Evolutionary conservation across 1,140 invertebrate genomes (phyloP).

Genomic region (Psilanteris sp.): DNA sequence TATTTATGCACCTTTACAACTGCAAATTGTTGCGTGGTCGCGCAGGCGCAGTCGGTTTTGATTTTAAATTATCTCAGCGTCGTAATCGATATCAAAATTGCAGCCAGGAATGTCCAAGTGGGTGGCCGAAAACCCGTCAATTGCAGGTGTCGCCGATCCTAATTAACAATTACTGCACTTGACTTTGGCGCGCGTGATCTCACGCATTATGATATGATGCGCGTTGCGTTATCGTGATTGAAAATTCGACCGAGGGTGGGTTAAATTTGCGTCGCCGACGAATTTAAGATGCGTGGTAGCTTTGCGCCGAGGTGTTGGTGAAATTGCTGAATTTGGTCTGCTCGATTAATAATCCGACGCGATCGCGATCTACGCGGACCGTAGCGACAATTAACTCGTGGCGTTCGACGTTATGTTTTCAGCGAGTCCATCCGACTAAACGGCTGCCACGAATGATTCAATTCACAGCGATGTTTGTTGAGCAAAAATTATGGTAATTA

Average conservation of each 20-base stretch:
- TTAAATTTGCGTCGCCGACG: background rate
- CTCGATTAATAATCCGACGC: constrained; percentile 57
- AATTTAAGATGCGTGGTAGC: background rate
- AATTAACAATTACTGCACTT: constrained; percentile 76
- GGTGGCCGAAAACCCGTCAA: constrained; percentile 30
- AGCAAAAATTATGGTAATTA: no score
- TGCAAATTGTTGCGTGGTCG: no score
- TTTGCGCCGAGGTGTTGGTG: constrained; percentile 41
- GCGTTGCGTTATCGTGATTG: constrained; percentile 33
- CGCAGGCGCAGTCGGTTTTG: no score
- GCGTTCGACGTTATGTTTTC: no score
- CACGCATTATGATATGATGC: constrained; percentile 25
- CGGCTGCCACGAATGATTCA: no score
- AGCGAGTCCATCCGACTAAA: no score
- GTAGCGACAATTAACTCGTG: constrained; percentile 39
- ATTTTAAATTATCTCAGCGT: no score
- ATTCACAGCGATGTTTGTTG: no score
- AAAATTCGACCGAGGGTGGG: constrained; percentile 12
- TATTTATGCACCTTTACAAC: background rate
- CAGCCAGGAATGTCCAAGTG: constrained; percentile 20
- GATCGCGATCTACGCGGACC: constrained; percentile 13
- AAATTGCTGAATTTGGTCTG: constrained; percentile 65
- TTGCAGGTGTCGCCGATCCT: constrained; percentile 56
- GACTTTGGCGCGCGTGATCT: constrained; percentile 61
- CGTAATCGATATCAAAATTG: constrained; percentile 30